Base-by-base conservation (phyloP, 1,140 invertebrate species). In the Eciton burchellii region DNA sequence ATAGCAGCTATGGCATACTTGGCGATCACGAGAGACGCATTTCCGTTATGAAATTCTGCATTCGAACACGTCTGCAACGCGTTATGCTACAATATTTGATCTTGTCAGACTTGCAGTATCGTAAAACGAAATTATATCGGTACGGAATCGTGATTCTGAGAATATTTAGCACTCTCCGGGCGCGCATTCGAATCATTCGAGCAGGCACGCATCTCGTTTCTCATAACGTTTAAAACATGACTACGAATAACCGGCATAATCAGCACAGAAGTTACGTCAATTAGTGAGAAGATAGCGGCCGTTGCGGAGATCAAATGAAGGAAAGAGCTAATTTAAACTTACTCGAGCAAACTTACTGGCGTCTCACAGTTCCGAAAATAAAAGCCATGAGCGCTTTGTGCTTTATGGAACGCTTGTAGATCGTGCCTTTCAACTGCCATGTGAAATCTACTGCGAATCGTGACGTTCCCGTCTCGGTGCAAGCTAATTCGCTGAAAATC, bases 221-320 rank as follows among this genome's bases (percentile, higher is more conserved):
- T 52, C 49, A 14, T 14, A 21, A 21, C 49, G 43, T 85, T 82
- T 76, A 70, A 86, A 87, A 35, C 68, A 29, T 26, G 21, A 60
- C 84, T 76, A 66, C 85, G 77, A 87, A 87, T 87, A 87, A 86
- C 57, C 52, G 47, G 41, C 65, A 74, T 86, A 86, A 87, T 86
- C 84, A 87, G 84, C 45, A 52, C 49, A 83, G 84, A 87, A 83
- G 86, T 87, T 86, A 87, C 86, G 81, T 76, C 85, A 86, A 87
- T 87, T 87, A 87, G 59, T 71, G 79, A 19, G 77, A 86, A 86
- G 85, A 16, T 71, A 82, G 81, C 74, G 57, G 65, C 26, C 52
- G 56, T 74, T 49, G 66, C 54, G 56, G 43, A 54, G 59, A 83
- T 77, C 65, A 68, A 82, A 71, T 54, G 43, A 29, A 66, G 72